Base-by-base conservation (phyloP, 2,113 vertebrate genomes). In the Phalacrocorax carbo region DNA sequence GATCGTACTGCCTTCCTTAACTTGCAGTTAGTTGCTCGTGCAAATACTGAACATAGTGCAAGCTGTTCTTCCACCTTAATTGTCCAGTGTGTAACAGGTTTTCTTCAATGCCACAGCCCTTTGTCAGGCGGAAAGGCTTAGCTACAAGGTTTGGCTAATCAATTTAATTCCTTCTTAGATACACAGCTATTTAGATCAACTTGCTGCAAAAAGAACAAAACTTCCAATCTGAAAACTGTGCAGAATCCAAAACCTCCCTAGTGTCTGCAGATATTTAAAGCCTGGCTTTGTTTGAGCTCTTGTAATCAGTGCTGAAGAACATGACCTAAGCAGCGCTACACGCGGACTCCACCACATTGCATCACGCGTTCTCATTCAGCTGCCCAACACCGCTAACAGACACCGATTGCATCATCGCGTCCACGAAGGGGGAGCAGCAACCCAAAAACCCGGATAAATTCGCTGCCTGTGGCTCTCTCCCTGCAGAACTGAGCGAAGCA, bases 261-360 rank as follows among this genome's bases (percentile, higher is more conserved):
- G 10, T 34, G 13, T 9, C 70, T 54, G 57, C 51, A 36, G 64
- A 6, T 64, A 38, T 40, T 70, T 52, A n/a, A 76, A 48, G 38
- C n/a, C 17, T 26, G 16, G 29, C n/a, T 48, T 46, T 3, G 2
- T n/a, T 2, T n/a, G 34, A 64, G 36, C 64, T 46, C 57, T 13
- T 36, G 27, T 11, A 38, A 38, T 18, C 49, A 11, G 34, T 34
- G 49, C 54, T 27, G 34, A 76, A 27, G 64, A 57, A 20, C 36
- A 6, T 1, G 32, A 46, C 49, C 30, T 61, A 2, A 13, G 5
- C 5, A n/a, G 36, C 0, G 16, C 23, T 23, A 38, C 8, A 12
- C 0, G 1, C 27, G 65, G 32, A 16, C 60, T 44, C 51, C n/a
- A 46, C 27, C 15, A 8, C 49, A 13, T 1, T 2, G 27, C 32